Percentiles rank a stretch among this genome's conserved stretches.
Evolutionary conservation across 2,113 vertebrate genomes (phyloP).

Genomic region (Brachirus orientalis): DNA sequence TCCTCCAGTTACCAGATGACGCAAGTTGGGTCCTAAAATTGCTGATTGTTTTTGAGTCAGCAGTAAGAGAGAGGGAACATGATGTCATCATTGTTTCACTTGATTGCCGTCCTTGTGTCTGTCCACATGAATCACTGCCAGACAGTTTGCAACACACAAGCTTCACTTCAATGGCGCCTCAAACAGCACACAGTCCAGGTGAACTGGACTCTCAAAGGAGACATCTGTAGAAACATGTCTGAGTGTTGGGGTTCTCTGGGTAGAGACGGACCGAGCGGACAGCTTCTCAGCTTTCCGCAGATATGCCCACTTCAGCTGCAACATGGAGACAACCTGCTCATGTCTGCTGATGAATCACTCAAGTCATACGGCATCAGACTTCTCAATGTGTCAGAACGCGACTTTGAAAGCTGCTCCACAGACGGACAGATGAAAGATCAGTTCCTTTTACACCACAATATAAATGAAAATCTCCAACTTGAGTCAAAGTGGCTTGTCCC

Average conservation of each 20-base stretch:
- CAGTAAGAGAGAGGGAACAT: slow-evolving; percentile 45
- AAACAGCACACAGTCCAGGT: slow-evolving; percentile 64
- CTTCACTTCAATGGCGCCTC: slow-evolving; percentile 75
- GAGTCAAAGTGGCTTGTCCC: slow-evolving; percentile 79
- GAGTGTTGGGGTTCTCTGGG: slow-evolving; percentile 79
- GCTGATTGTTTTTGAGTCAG: slow-evolving; percentile 3
- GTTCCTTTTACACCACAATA: slow-evolving; percentile 73
- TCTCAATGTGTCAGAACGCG: slow-evolving; percentile 81
- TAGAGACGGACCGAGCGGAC: slow-evolving; percentile 8
- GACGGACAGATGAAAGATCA: slow-evolving; percentile 58
- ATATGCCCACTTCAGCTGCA: slow-evolving; percentile 88
- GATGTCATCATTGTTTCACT: slow-evolving; percentile 34
- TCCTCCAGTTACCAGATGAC: slow-evolving; percentile 31
- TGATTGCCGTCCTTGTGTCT: slow-evolving; percentile 47
- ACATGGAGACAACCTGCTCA: slow-evolving; percentile 81
- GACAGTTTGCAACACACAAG: slow-evolving; percentile 70
- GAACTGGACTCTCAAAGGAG: slow-evolving; percentile 82
- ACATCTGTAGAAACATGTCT: slow-evolving; percentile 73
- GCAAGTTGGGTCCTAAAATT: slow-evolving; percentile 6
- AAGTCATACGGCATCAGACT: slow-evolving; percentile 81
- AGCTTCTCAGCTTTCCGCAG: slow-evolving; percentile 73
- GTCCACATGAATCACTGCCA: slow-evolving; percentile 58
- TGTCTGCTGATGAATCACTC: slow-evolving; percentile 80
- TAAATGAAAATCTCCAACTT: slow-evolving; percentile 76
- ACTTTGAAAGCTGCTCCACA: slow-evolving; percentile 82